These are phyloP conservation scores for Campoletis raptor DNA, from an alignment of 2,888 invertebrate genomes.

Conservation along the genomic window DNA sequence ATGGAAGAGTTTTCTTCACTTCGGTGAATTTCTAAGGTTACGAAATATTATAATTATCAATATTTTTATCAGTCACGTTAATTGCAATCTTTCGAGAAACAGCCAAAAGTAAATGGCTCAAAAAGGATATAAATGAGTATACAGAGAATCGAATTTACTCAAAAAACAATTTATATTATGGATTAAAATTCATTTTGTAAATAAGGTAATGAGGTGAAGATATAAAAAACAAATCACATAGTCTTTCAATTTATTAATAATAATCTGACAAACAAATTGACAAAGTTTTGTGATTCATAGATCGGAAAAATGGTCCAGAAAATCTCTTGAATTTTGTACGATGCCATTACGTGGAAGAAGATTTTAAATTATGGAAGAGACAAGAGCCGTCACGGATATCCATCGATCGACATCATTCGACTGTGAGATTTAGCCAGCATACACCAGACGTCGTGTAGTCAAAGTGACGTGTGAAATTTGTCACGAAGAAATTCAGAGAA, in stretches of 20 bases:
- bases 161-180: not conserved
- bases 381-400: not conserved
- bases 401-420: constrained; percentile 4
- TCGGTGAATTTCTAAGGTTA: not conserved
- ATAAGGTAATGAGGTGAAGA: not conserved
- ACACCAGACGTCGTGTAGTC: constrained; percentile 5
- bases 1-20: not conserved
- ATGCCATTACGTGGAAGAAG: not conserved
- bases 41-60: not conserved
- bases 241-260: not conserved
- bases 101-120: not conserved
- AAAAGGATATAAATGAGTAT: too few relatives aligned
- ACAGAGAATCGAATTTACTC: not conserved
- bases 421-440: not conserved
- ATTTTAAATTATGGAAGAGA: not conserved
- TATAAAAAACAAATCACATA: not conserved
- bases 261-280: not conserved
- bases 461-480: constrained; percentile 36
- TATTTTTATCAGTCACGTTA: not conserved
- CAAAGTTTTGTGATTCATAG: not conserved
- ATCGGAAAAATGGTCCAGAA: not conserved
- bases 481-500: constrained; percentile 30
- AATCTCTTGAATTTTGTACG: not conserved
- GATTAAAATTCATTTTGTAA: not conserved
- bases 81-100: not conserved